phyloP scores from a whole-genome alignment of 2,113 vertebrate genomes.

The Dipodomys ordii region DNA sequence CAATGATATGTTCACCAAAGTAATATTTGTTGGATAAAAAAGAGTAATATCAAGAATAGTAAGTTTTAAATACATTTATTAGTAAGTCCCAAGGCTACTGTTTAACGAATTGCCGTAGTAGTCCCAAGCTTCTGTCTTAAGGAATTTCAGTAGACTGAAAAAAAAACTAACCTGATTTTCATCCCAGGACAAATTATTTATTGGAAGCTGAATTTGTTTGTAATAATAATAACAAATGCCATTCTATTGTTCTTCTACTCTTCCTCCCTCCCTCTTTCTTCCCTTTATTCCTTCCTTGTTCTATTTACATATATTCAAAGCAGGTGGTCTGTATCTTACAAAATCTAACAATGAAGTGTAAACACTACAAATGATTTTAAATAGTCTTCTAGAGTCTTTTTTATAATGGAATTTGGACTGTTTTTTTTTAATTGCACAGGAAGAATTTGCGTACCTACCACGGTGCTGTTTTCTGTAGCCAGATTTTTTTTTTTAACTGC shows the following conservation, averaged over 20 bases:
- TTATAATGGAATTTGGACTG: neutral
- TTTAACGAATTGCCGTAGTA: no score
- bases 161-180: neutral
- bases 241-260: neutral
- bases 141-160: neutral
- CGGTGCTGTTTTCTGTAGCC: neutral
- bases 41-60: neutral
- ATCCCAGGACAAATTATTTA: neutral
- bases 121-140: neutral
- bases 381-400: neutral
- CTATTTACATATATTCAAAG: neutral
- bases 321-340: neutral
- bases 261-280: no score
- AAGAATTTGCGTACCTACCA: conserved; percentile 25
- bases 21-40: neutral
- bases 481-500: conserved; percentile 44
- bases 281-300: no score
- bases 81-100: neutral
- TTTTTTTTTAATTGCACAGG: neutral
- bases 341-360: neutral
- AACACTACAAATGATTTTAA: neutral
- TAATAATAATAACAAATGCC: neutral
- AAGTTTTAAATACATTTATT: no score
- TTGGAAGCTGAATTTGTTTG: neutral
- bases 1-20: conserved; percentile 6